Evolutionary conservation across 2,113 vertebrate genomes (phyloP).

Genomic region (Rhadina sibilatrix): DNA sequence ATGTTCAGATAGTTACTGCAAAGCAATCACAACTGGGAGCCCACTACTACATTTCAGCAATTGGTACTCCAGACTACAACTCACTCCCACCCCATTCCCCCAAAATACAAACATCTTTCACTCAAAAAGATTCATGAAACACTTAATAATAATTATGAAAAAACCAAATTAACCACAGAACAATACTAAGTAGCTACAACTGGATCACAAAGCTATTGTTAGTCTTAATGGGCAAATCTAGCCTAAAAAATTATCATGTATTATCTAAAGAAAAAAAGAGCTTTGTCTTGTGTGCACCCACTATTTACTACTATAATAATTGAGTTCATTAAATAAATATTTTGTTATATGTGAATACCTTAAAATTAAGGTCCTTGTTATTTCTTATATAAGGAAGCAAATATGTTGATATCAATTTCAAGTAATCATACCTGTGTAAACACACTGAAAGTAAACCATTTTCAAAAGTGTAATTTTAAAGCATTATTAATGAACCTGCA

Average conservation of each 20-base stretch:
- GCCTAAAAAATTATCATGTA: not conserved
- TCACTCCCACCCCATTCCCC: fast-evolving
- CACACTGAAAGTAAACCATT: not conserved
- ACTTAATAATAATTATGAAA: not conserved
- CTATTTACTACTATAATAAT: not conserved
- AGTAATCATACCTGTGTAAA: not conserved
- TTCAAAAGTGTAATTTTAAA: not conserved
- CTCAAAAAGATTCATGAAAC: not conserved
- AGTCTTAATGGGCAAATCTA: not conserved
- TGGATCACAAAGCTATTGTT: not conserved
- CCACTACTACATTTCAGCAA: not conserved
- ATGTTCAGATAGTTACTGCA: not conserved
- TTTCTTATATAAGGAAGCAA: not conserved
- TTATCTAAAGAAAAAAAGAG: not conserved
- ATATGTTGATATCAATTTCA: not conserved
- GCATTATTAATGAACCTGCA: not conserved
- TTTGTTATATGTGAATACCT: not conserved
- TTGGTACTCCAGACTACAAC: not conserved
- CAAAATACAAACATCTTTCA: not conserved
- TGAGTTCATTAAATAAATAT: not conserved
- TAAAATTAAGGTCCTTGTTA: not conserved
- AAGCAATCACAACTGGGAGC: not conserved
- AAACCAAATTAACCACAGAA: not conserved
- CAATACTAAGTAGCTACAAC: not conserved
- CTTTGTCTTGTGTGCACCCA: not conserved